These are phyloP conservation scores for Conops quadrifasciatus DNA, from an alignment of 2,888 invertebrate species.

Conservation along the genomic window DNA sequence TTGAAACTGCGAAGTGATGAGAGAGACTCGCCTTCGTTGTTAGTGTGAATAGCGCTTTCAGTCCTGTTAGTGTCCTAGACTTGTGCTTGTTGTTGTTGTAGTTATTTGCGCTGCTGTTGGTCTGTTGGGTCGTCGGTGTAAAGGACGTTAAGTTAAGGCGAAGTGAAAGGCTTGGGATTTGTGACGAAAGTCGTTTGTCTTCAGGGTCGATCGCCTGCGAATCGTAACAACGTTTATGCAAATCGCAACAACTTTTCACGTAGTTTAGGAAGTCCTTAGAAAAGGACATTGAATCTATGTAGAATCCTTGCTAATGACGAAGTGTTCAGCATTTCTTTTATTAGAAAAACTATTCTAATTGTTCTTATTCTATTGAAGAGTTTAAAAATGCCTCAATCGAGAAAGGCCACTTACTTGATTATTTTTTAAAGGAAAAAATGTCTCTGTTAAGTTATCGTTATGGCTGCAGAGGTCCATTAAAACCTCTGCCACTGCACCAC, in stretches of 20 bases:
- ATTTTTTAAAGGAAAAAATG: neutral
- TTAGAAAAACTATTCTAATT: neutral
- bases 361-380: neutral
- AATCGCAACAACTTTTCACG: slow-evolving; percentile 20
- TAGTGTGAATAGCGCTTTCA: neutral
- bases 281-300: no score
- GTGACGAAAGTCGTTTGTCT: no score
- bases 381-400: no score
- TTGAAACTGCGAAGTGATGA: neutral
- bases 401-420: no score
- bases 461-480: no score
- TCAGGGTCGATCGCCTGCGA: neutral
- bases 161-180: neutral
- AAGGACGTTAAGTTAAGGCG: neutral
- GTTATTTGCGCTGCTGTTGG: neutral
- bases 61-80: no score
- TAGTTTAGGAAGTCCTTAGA: neutral
- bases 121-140: neutral
- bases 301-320: no score
- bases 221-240: slow-evolving; percentile 17
- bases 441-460: no score
- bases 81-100: neutral
- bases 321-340: no score
- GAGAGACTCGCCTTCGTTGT: neutral
- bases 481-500: no score